Percentiles rank a stretch among this genome's conserved stretches.
Conservation (phyloP, 2,888 invertebrate genomes). For the Macaria liturata region DNA sequence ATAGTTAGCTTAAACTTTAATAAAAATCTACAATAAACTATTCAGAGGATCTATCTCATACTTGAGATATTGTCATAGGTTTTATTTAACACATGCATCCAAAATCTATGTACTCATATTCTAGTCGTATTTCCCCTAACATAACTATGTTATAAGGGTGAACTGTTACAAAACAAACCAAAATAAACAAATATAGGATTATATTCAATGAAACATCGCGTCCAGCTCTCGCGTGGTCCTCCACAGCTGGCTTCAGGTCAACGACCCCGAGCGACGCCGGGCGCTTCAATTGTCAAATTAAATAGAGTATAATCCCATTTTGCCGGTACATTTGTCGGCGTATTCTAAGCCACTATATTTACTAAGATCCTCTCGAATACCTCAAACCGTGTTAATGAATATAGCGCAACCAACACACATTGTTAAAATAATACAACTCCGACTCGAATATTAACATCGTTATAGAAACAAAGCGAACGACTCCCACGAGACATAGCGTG, state of each 20-base stretch:
- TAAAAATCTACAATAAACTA: too few relatives aligned
- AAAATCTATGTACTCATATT: too few relatives aligned
- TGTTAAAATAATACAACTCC: constrained; percentile 55
- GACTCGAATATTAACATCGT: constrained; percentile 38
- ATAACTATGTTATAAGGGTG: constrained; percentile 31
- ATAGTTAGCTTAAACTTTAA: too few relatives aligned
- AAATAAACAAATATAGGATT: constrained; percentile 82
- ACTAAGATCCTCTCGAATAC: constrained; percentile 65
- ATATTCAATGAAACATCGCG: constrained; percentile 81
- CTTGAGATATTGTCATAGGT: too few relatives aligned
- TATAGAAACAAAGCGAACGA: constrained; percentile 26
- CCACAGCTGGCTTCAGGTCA: constrained; percentile 54
- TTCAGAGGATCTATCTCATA: too few relatives aligned
- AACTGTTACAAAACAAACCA: constrained; percentile 67
- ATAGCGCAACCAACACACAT: constrained; percentile 71
- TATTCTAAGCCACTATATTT: constrained; percentile 68
- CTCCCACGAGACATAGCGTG: constrained; percentile 32
- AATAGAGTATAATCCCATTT: constrained; percentile 71
- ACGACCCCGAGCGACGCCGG: constrained; percentile 44
- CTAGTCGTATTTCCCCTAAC: too few relatives aligned
- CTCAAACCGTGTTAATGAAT: constrained; percentile 74
- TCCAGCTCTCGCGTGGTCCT: constrained; percentile 58
- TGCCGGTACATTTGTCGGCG: constrained; percentile 62
- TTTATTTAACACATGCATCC: too few relatives aligned
- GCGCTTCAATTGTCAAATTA: constrained; percentile 50